Conservation (phyloP, 2,888 invertebrate genomes). For the Heliconius hortense region DNA sequence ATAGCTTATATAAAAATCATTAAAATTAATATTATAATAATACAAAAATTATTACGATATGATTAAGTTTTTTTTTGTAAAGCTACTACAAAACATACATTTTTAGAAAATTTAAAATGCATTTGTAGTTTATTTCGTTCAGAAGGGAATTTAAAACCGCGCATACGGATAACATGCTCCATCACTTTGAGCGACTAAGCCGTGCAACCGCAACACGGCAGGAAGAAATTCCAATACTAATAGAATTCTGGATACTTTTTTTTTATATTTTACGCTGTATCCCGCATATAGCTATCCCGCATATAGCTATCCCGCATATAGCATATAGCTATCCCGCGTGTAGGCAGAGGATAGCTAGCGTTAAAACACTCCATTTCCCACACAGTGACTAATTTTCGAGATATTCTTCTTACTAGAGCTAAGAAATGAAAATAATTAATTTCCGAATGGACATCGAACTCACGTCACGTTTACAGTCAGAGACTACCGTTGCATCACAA, state of each 20-base stretch:
- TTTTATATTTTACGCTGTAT: not conserved
- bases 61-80: not conserved
- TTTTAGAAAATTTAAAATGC: not conserved
- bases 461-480: too few relatives aligned
- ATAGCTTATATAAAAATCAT: not conserved
- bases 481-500: too few relatives aligned
- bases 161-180: slow-evolving; percentile 5
- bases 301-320: too few relatives aligned
- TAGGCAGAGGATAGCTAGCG: too few relatives aligned
- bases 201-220: not conserved
- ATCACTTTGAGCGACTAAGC: slow-evolving; percentile 12
- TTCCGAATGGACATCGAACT: too few relatives aligned
- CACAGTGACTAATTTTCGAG: too few relatives aligned
- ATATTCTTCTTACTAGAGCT: too few relatives aligned
- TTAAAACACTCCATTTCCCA: too few relatives aligned
- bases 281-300: not conserved
- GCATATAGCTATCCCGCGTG: too few relatives aligned
- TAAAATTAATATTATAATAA: not conserved
- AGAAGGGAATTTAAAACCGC: slow-evolving; percentile 5
- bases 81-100: not conserved
- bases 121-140: not conserved
- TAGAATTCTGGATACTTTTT: not conserved
- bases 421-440: too few relatives aligned
- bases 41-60: not conserved
- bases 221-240: slow-evolving; percentile 6